Percentiles rank a stretch among this genome's conserved stretches.
phyloP scores from a whole-genome alignment of 2,888 invertebrate species.

The Blomia tropicalis region DNA sequence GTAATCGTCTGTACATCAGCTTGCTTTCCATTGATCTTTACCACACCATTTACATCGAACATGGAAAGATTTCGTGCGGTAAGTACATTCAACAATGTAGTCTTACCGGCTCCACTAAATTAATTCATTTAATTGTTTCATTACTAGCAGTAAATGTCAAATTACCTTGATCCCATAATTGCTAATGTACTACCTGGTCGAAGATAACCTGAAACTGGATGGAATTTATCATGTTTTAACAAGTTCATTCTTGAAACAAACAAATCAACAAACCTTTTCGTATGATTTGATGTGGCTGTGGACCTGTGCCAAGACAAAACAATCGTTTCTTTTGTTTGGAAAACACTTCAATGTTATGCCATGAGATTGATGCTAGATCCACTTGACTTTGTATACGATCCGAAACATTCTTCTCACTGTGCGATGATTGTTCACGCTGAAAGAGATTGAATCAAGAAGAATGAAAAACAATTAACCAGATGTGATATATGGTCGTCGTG shows the following conservation, averaged over 20 bases:
- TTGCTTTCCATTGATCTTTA: constrained; percentile 53
- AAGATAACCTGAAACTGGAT: constrained; percentile 59
- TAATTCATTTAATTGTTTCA: not conserved
- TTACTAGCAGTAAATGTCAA: not conserved
- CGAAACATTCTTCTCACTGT: too few species aligned
- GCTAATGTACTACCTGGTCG: constrained; percentile 69
- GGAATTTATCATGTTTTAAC: too few species aligned
- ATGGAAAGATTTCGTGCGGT: constrained; percentile 53
- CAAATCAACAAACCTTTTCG: not conserved
- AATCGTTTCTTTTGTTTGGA: constrained; percentile 23
- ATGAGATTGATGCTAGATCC: constrained; percentile 30
- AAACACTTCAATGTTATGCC: constrained; percentile 32
- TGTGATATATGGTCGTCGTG: too few species aligned
- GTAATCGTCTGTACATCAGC: constrained; percentile 51
- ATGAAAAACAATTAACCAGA: too few species aligned
- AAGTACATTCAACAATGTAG: constrained; percentile 72
- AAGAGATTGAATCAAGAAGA: too few species aligned
- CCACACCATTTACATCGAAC: constrained; percentile 33
- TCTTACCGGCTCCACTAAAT: constrained; percentile 59
- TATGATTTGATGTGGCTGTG: not conserved
- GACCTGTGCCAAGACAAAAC: not conserved
- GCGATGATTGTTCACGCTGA: too few species aligned
- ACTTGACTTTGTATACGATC: too few species aligned
- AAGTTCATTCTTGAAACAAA: too few species aligned
- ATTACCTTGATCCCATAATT: constrained; percentile 49